Conservation (phyloP, 2,113 vertebrate genomes). For the Scatophagus argus region DNA sequence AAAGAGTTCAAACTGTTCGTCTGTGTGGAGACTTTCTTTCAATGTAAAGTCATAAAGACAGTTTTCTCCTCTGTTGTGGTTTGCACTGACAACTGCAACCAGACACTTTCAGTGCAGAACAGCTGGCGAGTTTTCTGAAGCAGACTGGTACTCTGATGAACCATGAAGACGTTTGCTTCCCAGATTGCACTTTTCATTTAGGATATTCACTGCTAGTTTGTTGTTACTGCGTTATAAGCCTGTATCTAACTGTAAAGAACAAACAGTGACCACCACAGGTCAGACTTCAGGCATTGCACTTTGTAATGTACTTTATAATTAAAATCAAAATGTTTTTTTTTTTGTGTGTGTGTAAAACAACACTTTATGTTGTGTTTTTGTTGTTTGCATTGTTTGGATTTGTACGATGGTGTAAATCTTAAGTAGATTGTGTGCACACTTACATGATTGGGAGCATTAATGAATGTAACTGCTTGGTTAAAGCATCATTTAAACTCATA, state of each 20-base stretch:
- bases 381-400: too few relatives aligned
- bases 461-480: background rate
- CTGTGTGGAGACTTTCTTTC: background rate
- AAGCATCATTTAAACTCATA: background rate
- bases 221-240: background rate
- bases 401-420: too few relatives aligned
- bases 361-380: too few relatives aligned
- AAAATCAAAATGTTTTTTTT: background rate
- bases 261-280: background rate
- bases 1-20: background rate
- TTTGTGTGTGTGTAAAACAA: too few relatives aligned
- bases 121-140: constrained; percentile 6
- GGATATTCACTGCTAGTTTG: background rate
- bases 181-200: background rate
- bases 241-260: background rate
- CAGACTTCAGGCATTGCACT: too few relatives aligned
- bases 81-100: background rate
- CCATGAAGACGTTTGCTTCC: background rate
- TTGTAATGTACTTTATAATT: background rate
- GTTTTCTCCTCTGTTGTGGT: background rate
- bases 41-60: background rate
- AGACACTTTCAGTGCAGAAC: background rate
- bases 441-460: background rate
- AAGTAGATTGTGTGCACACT: background rate
- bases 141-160: background rate